Percentiles rank a stretch among this genome's conserved stretches.
These are phyloP conservation scores for Nomada ruficornis DNA, from an alignment of 2,888 invertebrate species.

Conservation along the genomic window DNA sequence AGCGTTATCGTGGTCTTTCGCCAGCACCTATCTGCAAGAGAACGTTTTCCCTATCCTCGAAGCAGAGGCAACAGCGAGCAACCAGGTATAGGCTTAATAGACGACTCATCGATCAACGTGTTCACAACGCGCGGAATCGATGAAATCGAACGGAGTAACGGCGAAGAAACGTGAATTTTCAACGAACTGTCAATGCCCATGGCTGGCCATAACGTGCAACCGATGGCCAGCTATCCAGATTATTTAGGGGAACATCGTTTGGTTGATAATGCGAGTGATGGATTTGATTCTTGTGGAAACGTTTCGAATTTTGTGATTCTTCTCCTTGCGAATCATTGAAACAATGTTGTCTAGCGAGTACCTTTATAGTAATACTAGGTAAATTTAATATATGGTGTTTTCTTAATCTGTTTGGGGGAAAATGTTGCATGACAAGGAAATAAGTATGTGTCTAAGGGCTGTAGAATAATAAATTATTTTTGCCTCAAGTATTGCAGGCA, in stretches of 20 bases:
- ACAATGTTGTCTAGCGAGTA: too few relatives aligned
- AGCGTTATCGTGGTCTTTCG: slow-evolving; percentile 80
- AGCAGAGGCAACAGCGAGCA: slow-evolving; percentile 41
- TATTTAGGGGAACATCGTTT: slow-evolving; percentile 34
- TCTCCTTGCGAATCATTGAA: too few relatives aligned
- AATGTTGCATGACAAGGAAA: too few relatives aligned
- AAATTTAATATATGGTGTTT: too few relatives aligned
- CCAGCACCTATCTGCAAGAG: slow-evolving; percentile 74
- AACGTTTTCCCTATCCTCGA: slow-evolving; percentile 72
- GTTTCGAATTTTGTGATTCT: too few relatives aligned
- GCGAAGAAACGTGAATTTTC: slow-evolving; percentile 52
- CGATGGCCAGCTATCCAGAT: slow-evolving; percentile 38
- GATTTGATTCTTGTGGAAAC: slow-evolving; percentile 4
- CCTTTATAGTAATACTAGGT: too few relatives aligned
- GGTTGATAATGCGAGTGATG: slow-evolving; percentile 31
- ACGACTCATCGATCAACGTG: slow-evolving; percentile 67
- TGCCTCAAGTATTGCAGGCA: too few relatives aligned
- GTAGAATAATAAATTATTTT: too few relatives aligned
- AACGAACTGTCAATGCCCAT: slow-evolving; percentile 34
- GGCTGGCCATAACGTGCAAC: slow-evolving; percentile 24
- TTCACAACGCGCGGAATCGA: slow-evolving; percentile 52
- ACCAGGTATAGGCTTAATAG: slow-evolving; percentile 62
- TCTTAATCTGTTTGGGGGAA: too few relatives aligned
- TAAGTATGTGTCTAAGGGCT: too few relatives aligned
- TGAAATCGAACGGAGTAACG: slow-evolving; percentile 31